These are phyloP conservation scores for Chelon labrosus DNA, from an alignment of 2,797 vertebrate species.

Conservation along the genomic window DNA sequence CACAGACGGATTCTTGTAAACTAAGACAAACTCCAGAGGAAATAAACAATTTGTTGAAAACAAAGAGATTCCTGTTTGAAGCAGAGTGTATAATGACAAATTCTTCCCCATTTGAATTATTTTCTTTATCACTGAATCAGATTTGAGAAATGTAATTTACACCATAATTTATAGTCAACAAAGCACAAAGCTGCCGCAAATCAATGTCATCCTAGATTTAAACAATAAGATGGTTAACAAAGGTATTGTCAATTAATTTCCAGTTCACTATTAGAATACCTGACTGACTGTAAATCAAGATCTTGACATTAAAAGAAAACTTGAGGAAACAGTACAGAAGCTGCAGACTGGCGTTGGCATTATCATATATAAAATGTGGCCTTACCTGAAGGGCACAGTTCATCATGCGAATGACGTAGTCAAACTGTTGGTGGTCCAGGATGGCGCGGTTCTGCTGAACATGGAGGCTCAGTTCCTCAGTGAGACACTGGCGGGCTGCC, in stretches of 20 bases:
- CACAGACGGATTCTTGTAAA: not conserved
- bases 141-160: too few relatives aligned
- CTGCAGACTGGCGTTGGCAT: not conserved
- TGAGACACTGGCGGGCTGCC: slow-evolving; percentile 95
- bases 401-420: slow-evolving; percentile 97
- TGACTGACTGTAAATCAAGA: not conserved
- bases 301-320: too few relatives aligned
- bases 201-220: not conserved
- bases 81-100: not conserved
- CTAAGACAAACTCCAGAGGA: not conserved
- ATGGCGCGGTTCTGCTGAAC: slow-evolving; percentile 96
- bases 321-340: too few relatives aligned
- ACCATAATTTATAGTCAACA: not conserved
- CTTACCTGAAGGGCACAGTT: slow-evolving; percentile 97
- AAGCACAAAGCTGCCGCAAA: slow-evolving; percentile 5
- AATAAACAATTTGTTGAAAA: not conserved
- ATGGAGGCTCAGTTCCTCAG: slow-evolving; percentile 92
- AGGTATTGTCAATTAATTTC: not conserved
- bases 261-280: not conserved
- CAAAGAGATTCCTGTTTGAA: not conserved
- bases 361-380: too few relatives aligned
- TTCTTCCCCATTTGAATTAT: too few relatives aligned
- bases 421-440: slow-evolving; percentile 98
- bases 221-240: not conserved
- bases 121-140: too few relatives aligned